Evolutionary conservation across 2,113 vertebrate genomes (phyloP).

Genomic region (Zosterops pallidus): DNA sequence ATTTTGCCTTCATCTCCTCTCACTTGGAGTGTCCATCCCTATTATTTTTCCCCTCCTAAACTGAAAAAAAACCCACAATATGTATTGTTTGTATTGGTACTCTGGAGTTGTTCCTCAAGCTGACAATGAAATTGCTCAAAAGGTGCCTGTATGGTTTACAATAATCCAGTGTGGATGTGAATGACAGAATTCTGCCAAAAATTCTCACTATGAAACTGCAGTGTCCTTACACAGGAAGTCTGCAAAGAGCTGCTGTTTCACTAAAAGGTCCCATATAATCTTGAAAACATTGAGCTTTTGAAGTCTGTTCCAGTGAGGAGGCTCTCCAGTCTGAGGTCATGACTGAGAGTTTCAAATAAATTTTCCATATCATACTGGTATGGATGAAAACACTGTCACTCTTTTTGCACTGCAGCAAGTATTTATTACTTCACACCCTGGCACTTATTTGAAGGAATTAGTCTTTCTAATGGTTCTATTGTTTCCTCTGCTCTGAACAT

Average conservation of each 20-base stretch:
- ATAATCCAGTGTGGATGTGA: neutral
- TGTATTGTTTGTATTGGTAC: neutral
- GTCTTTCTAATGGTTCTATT: neutral
- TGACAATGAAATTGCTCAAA: neutral
- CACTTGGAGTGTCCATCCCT: neutral
- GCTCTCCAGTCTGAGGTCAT: neutral
- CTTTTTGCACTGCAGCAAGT: neutral
- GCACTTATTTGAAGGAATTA: neutral
- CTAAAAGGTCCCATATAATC: neutral
- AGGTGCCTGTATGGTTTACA: neutral
- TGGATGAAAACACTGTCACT: neutral
- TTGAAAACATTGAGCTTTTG: neutral
- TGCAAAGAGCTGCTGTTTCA: neutral
- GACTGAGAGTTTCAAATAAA: neutral
- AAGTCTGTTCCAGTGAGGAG: neutral
- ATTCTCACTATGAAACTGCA: neutral
- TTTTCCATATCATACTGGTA: neutral
- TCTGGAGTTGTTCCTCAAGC: neutral
- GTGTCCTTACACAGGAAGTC: neutral
- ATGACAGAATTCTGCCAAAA: neutral
- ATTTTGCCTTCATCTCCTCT: neutral
- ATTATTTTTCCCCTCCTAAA: neutral
- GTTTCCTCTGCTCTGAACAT: neutral
- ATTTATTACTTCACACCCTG: neutral
- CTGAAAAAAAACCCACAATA: neutral